Percentiles rank a stretch among this genome's conserved stretches.
Evolutionary conservation across 2,797 vertebrate genomes (phyloP).

Genomic region (Orestias chungarensis): DNA sequence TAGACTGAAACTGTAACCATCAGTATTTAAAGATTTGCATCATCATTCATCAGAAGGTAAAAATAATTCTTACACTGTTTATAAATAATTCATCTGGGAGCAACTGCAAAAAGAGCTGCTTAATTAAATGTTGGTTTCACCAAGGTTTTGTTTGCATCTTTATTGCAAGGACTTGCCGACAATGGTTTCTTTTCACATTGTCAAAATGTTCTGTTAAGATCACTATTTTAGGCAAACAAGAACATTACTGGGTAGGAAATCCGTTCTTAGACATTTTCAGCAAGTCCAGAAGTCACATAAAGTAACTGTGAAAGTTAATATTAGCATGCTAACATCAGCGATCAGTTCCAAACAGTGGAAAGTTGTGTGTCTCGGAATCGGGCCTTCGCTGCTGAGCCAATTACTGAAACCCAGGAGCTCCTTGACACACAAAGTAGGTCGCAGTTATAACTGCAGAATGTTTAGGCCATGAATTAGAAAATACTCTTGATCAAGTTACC

Average conservation of each 20-base stretch:
- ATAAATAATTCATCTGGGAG: not conserved
- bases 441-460: too few relatives aligned
- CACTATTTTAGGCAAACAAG: not conserved
- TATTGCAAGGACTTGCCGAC: not conserved
- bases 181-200: not conserved
- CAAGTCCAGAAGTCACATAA: not conserved
- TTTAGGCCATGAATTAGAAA: too few relatives aligned
- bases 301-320: not conserved
- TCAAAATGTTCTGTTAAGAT: not conserved
- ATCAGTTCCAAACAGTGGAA: not conserved
- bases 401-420: not conserved
- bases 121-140: not conserved
- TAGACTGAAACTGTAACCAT: not conserved
- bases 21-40: not conserved
- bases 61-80: not conserved
- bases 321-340: not conserved
- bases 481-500: too few relatives aligned
- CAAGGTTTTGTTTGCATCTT: not conserved
- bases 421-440: not conserved
- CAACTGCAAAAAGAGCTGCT: not conserved
- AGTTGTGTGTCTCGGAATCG: not conserved
- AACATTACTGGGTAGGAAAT: not conserved
- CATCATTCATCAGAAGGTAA: not conserved
- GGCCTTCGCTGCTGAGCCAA: not conserved
- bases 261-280: not conserved